Conservation (phyloP, 2,113 vertebrate genomes). For the Urocolius indicus region DNA sequence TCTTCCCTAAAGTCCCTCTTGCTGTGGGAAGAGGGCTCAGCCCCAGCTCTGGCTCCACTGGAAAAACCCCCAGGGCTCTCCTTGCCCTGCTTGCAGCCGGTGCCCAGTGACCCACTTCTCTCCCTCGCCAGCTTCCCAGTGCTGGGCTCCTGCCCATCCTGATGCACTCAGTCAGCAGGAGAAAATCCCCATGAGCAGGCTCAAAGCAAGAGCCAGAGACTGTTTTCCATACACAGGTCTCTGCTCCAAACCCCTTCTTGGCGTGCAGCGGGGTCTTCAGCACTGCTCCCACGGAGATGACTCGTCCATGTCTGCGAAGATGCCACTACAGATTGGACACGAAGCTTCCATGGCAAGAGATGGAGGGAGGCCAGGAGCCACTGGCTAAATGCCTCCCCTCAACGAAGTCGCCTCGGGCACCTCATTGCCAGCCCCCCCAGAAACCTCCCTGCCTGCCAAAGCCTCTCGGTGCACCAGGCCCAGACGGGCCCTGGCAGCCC, state of each 20-base stretch:
- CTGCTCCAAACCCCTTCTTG: rapidly evolving
- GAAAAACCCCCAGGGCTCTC: background rate
- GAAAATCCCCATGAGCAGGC: rapidly evolving
- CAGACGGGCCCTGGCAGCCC: background rate
- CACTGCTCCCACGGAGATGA: rapidly evolving
- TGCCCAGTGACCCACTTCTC: background rate
- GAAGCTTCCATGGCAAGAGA: background rate
- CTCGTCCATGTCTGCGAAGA: rapidly evolving
- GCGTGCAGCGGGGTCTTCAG: rapidly evolving
- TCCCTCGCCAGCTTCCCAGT: background rate
- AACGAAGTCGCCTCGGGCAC: background rate
- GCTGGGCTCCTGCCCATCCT: background rate
- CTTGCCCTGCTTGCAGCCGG: background rate
- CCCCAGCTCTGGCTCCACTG: background rate
- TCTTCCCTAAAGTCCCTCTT: background rate
- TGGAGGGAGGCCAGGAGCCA: background rate
- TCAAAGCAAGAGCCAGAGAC: background rate
- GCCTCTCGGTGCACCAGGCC: background rate
- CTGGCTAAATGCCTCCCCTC: background rate
- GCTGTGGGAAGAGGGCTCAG: background rate
- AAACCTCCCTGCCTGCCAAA: background rate
- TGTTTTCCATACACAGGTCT: rapidly evolving
- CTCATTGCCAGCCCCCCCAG: background rate
- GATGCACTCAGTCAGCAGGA: background rate
- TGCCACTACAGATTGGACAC: rapidly evolving